A percentile compares a stretch with the other conserved stretches of the same genome.
These are phyloP conservation scores for Acrobasis consociella DNA, from an alignment of 2,888 invertebrate genomes.

Conservation along the genomic window DNA sequence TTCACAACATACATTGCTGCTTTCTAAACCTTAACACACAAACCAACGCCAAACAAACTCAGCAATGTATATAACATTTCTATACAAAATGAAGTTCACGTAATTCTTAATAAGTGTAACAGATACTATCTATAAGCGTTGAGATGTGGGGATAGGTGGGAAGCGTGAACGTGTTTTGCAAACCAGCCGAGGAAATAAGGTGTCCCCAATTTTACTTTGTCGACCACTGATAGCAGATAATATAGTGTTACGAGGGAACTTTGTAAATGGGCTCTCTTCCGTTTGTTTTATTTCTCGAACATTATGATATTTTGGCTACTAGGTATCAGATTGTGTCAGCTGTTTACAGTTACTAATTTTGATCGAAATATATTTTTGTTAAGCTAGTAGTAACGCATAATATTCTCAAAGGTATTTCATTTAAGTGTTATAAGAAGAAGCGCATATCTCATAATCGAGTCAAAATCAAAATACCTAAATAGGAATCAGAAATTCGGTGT, in stretches of 20 bases:
- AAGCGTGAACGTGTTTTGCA: slow-evolving; percentile 82
- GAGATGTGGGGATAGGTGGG: slow-evolving; percentile 81
- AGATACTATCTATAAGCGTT: slow-evolving; percentile 81
- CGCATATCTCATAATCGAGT: too few species aligned
- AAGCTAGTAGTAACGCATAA: background rate
- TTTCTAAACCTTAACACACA: slow-evolving; percentile 18
- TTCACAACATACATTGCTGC: slow-evolving; percentile 43
- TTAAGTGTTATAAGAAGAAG: too few species aligned
- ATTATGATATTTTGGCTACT: slow-evolving; percentile 33
- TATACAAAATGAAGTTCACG: slow-evolving; percentile 28
- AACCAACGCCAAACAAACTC: slow-evolving; percentile 29
- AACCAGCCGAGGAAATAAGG: slow-evolving; percentile 79
- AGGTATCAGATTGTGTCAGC: slow-evolving; percentile 17
- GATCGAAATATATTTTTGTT: background rate
- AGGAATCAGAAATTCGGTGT: background rate
- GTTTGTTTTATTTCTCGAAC: slow-evolving; percentile 48
- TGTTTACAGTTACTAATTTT: background rate
- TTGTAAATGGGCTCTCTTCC: slow-evolving; percentile 60
- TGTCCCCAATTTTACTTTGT: slow-evolving; percentile 79
- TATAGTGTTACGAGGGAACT: slow-evolving; percentile 67
- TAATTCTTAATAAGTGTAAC: slow-evolving; percentile 66
- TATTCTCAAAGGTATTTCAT: background rate
- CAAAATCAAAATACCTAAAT: too few species aligned
- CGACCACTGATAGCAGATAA: slow-evolving; percentile 75
- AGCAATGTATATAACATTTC: slow-evolving; percentile 47